These are phyloP conservation scores for Antrozous pallidus DNA, from an alignment of 2,797 vertebrate genomes.

Conservation along the genomic window DNA sequence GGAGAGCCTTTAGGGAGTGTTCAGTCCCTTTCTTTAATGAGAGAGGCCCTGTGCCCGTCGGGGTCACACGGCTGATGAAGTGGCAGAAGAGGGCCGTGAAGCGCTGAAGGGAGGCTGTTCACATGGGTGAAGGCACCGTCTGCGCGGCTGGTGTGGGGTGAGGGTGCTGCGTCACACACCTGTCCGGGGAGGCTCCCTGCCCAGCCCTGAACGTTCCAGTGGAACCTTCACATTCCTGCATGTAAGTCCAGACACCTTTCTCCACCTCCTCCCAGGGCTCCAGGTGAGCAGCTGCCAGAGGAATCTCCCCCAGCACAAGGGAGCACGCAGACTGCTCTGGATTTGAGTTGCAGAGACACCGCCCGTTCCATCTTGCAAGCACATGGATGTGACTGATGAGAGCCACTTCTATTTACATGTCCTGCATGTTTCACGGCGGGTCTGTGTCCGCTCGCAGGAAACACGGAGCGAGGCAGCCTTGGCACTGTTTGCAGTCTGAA, in stretches of 20 bases:
- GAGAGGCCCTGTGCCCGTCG: background rate
- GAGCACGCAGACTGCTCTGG: background rate
- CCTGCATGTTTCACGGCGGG: background rate
- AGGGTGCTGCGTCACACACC: rapidly evolving
- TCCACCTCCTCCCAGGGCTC: background rate
- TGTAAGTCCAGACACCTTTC: background rate
- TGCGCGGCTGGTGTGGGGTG: background rate
- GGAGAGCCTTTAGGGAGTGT: background rate
- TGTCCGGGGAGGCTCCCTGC: background rate
- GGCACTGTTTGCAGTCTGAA: conserved; percentile 67
- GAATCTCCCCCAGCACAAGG: too few species aligned
- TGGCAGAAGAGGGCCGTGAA: background rate
- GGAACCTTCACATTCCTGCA: background rate
- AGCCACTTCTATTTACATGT: background rate
- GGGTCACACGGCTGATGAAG: background rate
- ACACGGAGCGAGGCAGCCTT: conserved; percentile 43
- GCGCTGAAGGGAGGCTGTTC: background rate
- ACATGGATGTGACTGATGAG: rapidly evolving
- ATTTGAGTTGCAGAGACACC: rapidly evolving
- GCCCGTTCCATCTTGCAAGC: rapidly evolving
- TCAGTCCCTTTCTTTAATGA: background rate
- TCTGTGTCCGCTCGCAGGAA: conserved; percentile 63
- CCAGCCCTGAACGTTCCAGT: background rate
- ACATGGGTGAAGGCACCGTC: rapidly evolving
- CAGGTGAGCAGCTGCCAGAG: background rate